Evolutionary conservation across 23 tunicate species (phyloP).

Genomic region (Styela plicata): DNA sequence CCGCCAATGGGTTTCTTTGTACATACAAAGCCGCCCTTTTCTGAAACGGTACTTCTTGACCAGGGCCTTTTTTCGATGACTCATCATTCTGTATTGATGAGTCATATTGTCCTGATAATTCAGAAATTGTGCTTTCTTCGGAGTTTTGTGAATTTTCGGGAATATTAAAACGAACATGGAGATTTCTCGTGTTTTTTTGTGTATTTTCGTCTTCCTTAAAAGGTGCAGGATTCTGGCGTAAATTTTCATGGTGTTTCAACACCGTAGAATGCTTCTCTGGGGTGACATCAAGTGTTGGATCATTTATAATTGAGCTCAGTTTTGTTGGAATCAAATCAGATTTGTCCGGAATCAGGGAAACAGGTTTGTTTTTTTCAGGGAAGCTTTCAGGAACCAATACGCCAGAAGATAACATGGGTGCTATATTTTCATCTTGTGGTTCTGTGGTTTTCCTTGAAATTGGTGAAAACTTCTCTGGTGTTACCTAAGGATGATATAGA

Average conservation of each 20-base stretch:
- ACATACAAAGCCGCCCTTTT: slow-evolving; percentile 59
- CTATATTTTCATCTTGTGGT: background rate
- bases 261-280: slow-evolving; percentile 56
- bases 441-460: background rate
- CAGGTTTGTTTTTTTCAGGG: background rate
- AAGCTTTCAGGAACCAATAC: background rate
- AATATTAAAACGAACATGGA: slow-evolving; percentile 64
- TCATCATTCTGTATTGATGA: slow-evolving; percentile 22
- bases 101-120: too few species aligned
- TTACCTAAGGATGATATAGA: too few species aligned
- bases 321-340: slow-evolving; percentile 72
- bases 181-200: slow-evolving; percentile 13
- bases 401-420: background rate
- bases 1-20: slow-evolving; percentile 79
- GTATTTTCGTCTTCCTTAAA: background rate
- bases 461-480: slow-evolving; percentile 20
- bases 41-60: slow-evolving; percentile 25
- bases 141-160: slow-evolving; percentile 34
- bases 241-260: background rate
- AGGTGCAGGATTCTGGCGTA: background rate
- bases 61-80: slow-evolving; percentile 12
- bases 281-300: slow-evolving; percentile 63
- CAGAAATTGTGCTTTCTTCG: slow-evolving; percentile 1
- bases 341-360: background rate
- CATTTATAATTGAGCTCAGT: slow-evolving; percentile 47